Evolutionary conservation across 2,888 invertebrate genomes (phyloP), one percentile per base, ranked within the genome.

Genomic region (Escarpia spicata): DNA sequence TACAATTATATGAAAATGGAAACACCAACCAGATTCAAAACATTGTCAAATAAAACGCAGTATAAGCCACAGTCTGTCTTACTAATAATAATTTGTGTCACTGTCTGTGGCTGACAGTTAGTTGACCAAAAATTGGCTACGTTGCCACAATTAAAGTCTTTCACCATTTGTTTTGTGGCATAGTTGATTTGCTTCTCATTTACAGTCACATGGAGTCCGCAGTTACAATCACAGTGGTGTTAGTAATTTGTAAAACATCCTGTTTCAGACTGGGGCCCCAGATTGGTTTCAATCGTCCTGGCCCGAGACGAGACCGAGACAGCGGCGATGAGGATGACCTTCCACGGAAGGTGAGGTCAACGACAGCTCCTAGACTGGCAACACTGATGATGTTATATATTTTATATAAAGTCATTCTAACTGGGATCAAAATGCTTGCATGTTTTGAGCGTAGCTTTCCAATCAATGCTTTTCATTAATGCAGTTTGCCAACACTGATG

Each of bases 281-380:
- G 6, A 58, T 96, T 91, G 96, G 95, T 91, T 95, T 75, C 75
- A 75, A 95, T 45, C 94, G 94, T 92, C 94, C 94, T 92, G 94
- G 93, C 92, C 93, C 75, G n/a, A 15, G 75, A 6, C 75, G 75
- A 75, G 75, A 75, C 19, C 75, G 75, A 19, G 96, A 96, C 93
- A 96, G 96, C 94, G 96, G 96, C 60, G 96, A 96, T 93, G 96
- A 96, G 92, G 96, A 96, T 92, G 96, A 96, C 75, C 94, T 95
- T 31, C 95, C 95, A 6, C 94, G 94, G 37, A 96, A 95, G 94
- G 96, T 95, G 37, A 52, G 91, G 91, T 31, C 90, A 43, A 19
- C 89, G 10, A 19, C 19, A 6, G 90, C 45, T 91, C 60, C 2
- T 26, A 19, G 37, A n/a, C 91, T 91, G 43, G 58, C 19, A 37